phyloP scores from a whole-genome alignment of 2,113 vertebrate genomes.

The Anolis carolinensis region DNA sequence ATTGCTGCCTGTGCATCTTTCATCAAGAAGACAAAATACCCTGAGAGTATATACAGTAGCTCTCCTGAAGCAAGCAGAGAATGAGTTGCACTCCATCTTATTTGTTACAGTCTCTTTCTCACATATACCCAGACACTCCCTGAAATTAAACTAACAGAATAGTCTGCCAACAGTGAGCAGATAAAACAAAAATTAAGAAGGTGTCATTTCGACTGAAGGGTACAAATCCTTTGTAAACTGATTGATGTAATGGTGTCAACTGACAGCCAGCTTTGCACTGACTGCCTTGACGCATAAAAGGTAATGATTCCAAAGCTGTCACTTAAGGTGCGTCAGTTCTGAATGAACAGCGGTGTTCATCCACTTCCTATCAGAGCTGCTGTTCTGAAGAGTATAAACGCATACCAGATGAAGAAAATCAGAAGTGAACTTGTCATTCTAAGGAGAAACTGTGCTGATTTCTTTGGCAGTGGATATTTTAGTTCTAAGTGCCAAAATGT shows the following conservation, averaged over 20 bases:
- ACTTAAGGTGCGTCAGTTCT: constrained; percentile 57
- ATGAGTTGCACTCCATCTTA: constrained; percentile 39
- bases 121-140: background rate
- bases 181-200: constrained; percentile 41
- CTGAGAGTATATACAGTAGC: background rate
- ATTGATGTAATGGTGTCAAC: constrained; percentile 59
- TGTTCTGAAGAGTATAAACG: constrained; percentile 56
- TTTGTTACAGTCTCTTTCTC: constrained; percentile 9
- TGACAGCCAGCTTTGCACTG: constrained; percentile 52
- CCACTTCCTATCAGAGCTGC: constrained; percentile 50
- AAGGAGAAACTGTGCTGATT: constrained; percentile 46
- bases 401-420: constrained; percentile 54
- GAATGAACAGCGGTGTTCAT: constrained; percentile 52
- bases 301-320: constrained; percentile 59
- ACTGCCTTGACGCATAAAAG: constrained; percentile 62
- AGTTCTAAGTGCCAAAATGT: constrained; percentile 7
- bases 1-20: constrained; percentile 47
- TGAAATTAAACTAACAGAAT: constrained; percentile 30
- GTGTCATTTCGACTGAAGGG: constrained; percentile 32
- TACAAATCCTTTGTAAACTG: constrained; percentile 53
- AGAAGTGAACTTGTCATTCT: constrained; percentile 21
- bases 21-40: constrained; percentile 30
- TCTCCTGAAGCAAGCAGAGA: constrained; percentile 38
- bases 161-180: constrained; percentile 19
- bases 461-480: background rate